Base-by-base conservation (phyloP, 2,113 vertebrate species). In the Cercopithecus mona region DNA sequence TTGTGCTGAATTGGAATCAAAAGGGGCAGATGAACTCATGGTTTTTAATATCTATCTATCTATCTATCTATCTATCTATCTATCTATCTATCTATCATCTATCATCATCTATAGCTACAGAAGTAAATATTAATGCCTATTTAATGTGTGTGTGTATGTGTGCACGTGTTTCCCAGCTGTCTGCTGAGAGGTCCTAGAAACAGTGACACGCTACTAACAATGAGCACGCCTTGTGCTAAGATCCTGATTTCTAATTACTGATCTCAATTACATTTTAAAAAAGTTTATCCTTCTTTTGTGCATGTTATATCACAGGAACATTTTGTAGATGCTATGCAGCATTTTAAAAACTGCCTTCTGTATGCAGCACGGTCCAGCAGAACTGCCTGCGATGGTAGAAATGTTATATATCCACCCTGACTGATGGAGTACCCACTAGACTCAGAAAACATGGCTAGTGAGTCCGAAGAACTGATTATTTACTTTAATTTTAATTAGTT, bases 211-310 rank as follows among this genome's bases (percentile, higher is more conserved):
- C 40, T 43, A 88, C 40, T 40, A 40, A 32, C 66, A 59, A 82
- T 64, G n/a, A 89, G 27, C 23, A 35, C 27, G 43, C 85, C 76
- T 96, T 73, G 30, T 66, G 50, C 75, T 91, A 66, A 88, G 78
- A 96, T 45, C 32, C n/a, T 79, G 82, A 96, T 84, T 98, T 96
- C 97, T 88, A 96, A 90, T 94, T 93, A 90, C 94, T 96, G 64
- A 93, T 88, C 40, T 80, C 83, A 94, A 61, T 93, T 92, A 97
- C 89, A 90, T 9, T 97, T 97, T 94, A 20, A 92, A 93, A 94
- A 86, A 87, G 73, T 90, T 45, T 89, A 68, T 78, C 40, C 35
- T 95, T 96, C 86, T 95, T 90, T 90, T 55, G 83, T 97, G 88
- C 14, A 17, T 83, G 13, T 75, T 88, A 83, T 78, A 50, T 48